Percentiles rank a stretch among this genome's conserved stretches.
These are phyloP conservation scores for Creontiades dilutus DNA, from an alignment of 2,888 invertebrate species.

Conservation along the genomic window DNA sequence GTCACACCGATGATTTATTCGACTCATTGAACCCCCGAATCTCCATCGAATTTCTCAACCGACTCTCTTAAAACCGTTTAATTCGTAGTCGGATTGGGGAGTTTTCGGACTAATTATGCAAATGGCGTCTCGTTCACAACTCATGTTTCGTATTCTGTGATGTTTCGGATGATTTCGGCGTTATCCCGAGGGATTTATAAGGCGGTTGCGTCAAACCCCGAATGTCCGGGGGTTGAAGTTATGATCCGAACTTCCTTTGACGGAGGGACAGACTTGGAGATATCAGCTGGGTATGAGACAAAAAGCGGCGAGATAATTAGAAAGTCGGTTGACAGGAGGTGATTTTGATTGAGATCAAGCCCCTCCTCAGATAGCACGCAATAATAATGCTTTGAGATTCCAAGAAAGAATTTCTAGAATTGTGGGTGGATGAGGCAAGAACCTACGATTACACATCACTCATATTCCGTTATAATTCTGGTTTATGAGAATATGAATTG, in stretches of 20 bases:
- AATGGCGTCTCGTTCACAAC: constrained; percentile 31
- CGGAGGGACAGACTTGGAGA: too few species aligned
- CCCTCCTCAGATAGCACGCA: background rate
- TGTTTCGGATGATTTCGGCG: background rate
- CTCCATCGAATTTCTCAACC: constrained; percentile 41
- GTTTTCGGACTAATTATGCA: constrained; percentile 59
- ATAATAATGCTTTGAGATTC: background rate
- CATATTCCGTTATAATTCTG: too few species aligned
- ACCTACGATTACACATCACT: too few species aligned
- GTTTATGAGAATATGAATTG: too few species aligned
- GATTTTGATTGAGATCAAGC: constrained; percentile 29
- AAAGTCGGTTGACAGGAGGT: constrained; percentile 13
- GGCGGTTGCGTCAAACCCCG: background rate
- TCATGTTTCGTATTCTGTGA: background rate
- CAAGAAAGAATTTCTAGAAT: background rate
- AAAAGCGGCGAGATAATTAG: constrained; percentile 1
- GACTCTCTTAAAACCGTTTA: constrained; percentile 27
- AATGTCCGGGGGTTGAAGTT: background rate
- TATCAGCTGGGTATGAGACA: background rate
- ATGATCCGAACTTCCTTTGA: background rate
- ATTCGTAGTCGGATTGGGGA: constrained; percentile 45
- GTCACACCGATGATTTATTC: constrained; percentile 53
- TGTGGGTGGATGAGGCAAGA: constrained; percentile 18
- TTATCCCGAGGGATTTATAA: background rate
- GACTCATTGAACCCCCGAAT: constrained; percentile 45